Evolutionary conservation across 2,888 invertebrate genomes (phyloP).

Genomic region (Drosophila prolongata): DNA sequence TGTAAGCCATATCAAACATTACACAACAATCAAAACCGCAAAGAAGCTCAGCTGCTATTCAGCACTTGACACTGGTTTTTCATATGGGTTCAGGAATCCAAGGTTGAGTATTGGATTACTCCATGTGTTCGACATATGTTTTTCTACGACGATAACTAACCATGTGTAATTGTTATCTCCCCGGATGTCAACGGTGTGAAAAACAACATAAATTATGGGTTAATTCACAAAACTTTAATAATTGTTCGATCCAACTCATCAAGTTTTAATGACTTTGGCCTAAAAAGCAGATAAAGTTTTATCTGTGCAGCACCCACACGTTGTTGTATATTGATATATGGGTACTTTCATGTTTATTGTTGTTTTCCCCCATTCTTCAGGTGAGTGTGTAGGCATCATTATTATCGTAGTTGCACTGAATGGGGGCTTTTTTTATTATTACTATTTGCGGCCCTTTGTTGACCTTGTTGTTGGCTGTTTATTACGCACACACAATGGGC

Average conservation of each 20-base stretch:
- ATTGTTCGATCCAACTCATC: slow-evolving; percentile 7
- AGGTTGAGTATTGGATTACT: slow-evolving; percentile 49
- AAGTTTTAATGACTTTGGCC: slow-evolving; percentile 20
- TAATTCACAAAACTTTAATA: slow-evolving; percentile 10
- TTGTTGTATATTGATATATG: slow-evolving; percentile 11
- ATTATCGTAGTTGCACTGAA: slow-evolving; percentile 32
- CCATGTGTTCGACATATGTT: slow-evolving; percentile 25
- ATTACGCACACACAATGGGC: slow-evolving; percentile 32
- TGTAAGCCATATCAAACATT: slow-evolving; percentile 5
- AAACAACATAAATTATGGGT: slow-evolving; percentile 17
- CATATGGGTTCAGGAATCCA: slow-evolving; percentile 21
- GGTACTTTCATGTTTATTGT: slow-evolving; percentile 25
- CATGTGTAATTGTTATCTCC: slow-evolving; percentile 13
- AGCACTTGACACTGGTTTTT: slow-evolving; percentile 11
- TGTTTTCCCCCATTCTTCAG: slow-evolving; percentile 41
- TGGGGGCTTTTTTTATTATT: slow-evolving; percentile 28
- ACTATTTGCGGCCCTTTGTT: slow-evolving; percentile 44
- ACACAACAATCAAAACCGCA: slow-evolving; percentile 17
- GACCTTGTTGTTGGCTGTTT: slow-evolving; percentile 36
- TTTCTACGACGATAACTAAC: not conserved
- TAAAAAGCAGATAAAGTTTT: slow-evolving; percentile 43
- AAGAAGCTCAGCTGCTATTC: slow-evolving; percentile 2
- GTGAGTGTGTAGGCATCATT: slow-evolving; percentile 17
- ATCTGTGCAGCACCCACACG: slow-evolving; percentile 34
- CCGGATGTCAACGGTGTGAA: slow-evolving; percentile 1